phyloP scores from a whole-genome alignment of 2,113 vertebrate genomes.

The Pardalotus punctatus region DNA sequence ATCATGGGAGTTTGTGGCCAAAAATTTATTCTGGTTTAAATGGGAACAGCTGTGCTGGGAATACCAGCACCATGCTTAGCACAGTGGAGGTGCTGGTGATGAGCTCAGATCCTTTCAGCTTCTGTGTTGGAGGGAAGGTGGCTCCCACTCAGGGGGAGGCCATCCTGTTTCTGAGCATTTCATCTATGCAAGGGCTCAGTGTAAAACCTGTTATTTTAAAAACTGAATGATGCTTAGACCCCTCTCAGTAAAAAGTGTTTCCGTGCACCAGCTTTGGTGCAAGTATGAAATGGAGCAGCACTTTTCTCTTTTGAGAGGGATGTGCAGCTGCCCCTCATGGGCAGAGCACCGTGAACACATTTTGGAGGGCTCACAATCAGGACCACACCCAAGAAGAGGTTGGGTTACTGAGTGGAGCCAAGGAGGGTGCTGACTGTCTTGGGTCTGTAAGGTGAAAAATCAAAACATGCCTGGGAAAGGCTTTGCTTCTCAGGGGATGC shows the following conservation, averaged over 20 bases:
- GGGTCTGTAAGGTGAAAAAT: not conserved
- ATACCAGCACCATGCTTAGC: not conserved
- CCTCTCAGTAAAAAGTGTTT: not conserved
- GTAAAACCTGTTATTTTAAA: not conserved
- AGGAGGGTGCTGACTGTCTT: not conserved
- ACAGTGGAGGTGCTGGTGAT: not conserved
- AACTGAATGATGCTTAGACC: not conserved
- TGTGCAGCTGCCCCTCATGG: not conserved
- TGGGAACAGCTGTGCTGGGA: accelerated
- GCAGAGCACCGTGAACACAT: accelerated
- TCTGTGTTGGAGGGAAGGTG: not conserved
- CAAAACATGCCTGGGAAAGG: accelerated
- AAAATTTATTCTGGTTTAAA: not conserved
- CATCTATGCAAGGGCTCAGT: not conserved
- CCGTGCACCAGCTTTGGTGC: not conserved
- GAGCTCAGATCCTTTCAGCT: not conserved
- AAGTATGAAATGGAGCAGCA: not conserved
- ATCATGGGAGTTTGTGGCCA: not conserved
- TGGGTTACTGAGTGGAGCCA: accelerated
- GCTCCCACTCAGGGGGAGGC: not conserved
- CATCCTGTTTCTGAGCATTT: not conserved
- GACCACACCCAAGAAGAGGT: not conserved
- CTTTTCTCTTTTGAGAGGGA: not conserved
- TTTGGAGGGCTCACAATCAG: not conserved
- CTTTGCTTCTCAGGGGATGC: not conserved